A percentile compares a stretch with the other conserved stretches of the same genome.
phyloP scores from a whole-genome alignment of 2,888 invertebrate genomes.

The Achlya flavicornis region DNA sequence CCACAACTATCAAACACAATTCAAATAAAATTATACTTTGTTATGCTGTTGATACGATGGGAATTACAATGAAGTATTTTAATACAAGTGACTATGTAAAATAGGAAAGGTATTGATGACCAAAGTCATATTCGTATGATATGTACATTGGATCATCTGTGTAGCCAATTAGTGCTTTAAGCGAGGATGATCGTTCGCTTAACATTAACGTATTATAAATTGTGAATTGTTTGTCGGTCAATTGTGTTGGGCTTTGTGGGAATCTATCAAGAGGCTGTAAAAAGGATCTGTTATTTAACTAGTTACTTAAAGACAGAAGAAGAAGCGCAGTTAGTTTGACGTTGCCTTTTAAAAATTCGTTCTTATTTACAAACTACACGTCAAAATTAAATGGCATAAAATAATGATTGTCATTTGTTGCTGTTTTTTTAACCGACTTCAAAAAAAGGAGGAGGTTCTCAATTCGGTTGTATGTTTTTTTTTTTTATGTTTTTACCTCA shows the following conservation, averaged over 20 bases:
- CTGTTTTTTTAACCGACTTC: too few relatives aligned
- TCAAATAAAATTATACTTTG: conserved; percentile 10
- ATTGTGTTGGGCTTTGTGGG: conserved; percentile 17
- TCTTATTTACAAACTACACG: too few relatives aligned
- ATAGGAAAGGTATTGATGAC: conserved; percentile 48
- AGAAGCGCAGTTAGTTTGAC: too few relatives aligned
- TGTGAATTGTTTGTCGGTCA: conserved; percentile 38
- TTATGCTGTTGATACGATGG: neutral
- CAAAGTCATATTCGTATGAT: conserved; percentile 51
- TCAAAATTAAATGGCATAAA: too few relatives aligned
- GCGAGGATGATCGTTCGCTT: conserved; percentile 49
- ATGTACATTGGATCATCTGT: conserved; percentile 47
- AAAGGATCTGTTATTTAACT: too few relatives aligned
- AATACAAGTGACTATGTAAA: conserved; percentile 15
- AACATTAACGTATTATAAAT: conserved; percentile 44
- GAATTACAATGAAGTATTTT: neutral
- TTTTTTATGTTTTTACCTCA: too few relatives aligned
- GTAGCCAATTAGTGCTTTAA: conserved; percentile 50
- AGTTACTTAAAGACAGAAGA: too few relatives aligned
- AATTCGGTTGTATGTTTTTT: too few relatives aligned
- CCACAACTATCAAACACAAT: conserved; percentile 3
- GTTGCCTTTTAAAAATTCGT: too few relatives aligned
- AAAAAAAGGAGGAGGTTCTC: too few relatives aligned
- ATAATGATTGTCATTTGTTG: too few relatives aligned
- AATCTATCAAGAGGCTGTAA: neutral